These are phyloP conservation scores for Polyommatus icarus DNA, from an alignment of 2,888 invertebrate species.

Conservation along the genomic window DNA sequence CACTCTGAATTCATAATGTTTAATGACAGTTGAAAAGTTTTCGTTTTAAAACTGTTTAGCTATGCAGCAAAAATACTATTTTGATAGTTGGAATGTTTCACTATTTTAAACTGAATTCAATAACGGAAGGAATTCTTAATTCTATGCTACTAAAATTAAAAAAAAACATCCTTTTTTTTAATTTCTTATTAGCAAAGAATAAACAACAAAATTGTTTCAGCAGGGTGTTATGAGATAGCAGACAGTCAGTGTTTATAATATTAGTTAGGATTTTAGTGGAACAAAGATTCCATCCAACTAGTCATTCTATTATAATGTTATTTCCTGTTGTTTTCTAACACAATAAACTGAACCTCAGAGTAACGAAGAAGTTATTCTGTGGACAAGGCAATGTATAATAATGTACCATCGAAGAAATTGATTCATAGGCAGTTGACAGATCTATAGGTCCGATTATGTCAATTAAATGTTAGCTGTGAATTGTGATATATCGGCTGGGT, in stretches of 20 bases:
- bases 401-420: no score
- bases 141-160: no score
- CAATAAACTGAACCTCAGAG: not conserved
- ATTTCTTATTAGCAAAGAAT: no score
- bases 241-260: not conserved
- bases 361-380: not conserved
- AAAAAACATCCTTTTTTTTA: no score
- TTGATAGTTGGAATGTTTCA: not conserved
- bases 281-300: not conserved
- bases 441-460: no score
- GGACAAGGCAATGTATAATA: not conserved
- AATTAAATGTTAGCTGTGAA: no score
- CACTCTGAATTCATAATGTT: not conserved
- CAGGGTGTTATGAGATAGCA: no score
- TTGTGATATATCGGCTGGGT: no score
- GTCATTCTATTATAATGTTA: not conserved
- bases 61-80: not conserved
- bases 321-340: not conserved
- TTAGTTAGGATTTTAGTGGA: not conserved
- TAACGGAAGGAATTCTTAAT: no score
- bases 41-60: not conserved
- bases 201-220: no score
- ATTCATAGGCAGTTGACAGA: no score
- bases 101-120: no score
- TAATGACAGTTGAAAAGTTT: not conserved